Evolutionary conservation across 2,797 vertebrate species (phyloP).

Genomic region (Hydrocynus forskahlii): DNA sequence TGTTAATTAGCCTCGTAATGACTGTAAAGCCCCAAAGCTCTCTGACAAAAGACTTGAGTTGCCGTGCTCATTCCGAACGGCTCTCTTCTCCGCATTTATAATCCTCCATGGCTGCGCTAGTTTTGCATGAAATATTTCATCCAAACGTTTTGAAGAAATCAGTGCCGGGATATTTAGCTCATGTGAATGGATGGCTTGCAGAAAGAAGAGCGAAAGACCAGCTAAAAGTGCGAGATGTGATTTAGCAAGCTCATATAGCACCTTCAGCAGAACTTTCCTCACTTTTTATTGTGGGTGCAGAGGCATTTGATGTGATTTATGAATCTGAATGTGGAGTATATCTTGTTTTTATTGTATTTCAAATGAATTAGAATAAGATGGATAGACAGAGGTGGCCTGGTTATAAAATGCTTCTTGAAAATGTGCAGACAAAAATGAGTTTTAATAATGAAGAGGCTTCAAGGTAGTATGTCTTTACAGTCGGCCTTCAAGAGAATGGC

Average conservation of each 20-base stretch:
- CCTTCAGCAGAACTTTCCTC: slow-evolving; percentile 34
- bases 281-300: slow-evolving; percentile 44
- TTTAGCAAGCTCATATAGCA: slow-evolving; percentile 31
- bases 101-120: slow-evolving; percentile 40
- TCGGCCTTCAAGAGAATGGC: slow-evolving; percentile 31
- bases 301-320: slow-evolving; percentile 47
- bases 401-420: slow-evolving; percentile 34
- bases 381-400: slow-evolving; percentile 28
- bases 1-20: slow-evolving; percentile 68
- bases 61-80: slow-evolving; percentile 45
- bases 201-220: slow-evolving; percentile 1
- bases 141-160: slow-evolving; percentile 12
- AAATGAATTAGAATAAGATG: slow-evolving; percentile 48
- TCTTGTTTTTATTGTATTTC: slow-evolving; percentile 45
- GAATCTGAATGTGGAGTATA: slow-evolving; percentile 38
- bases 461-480: slow-evolving; percentile 16
- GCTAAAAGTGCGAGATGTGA: slow-evolving; percentile 21
- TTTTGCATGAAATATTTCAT: slow-evolving; percentile 28
- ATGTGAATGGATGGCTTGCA: not conserved
- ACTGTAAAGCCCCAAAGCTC: slow-evolving; percentile 63
- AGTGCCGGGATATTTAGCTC: not conserved
- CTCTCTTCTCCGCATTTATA: slow-evolving; percentile 30
- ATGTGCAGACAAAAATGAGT: slow-evolving; percentile 33
- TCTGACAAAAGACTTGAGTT: slow-evolving; percentile 62
- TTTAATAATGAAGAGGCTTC: slow-evolving; percentile 33